Percentiles rank a stretch among this genome's conserved stretches.
Conservation (phyloP, 1,140 invertebrate genomes). For the Drosophila tropicalis region DNA sequence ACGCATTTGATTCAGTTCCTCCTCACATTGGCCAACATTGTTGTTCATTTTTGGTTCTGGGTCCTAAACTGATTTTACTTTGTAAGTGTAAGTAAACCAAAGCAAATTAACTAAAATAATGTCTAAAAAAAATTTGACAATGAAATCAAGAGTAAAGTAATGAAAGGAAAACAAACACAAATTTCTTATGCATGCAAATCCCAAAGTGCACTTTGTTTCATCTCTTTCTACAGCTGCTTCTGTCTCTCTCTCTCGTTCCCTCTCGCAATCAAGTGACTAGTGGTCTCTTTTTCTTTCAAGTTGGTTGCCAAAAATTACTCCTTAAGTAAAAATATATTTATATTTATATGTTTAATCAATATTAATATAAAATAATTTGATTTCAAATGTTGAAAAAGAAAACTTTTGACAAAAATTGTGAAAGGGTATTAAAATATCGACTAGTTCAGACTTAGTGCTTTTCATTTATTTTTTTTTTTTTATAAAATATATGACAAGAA, state of each 20-base stretch:
- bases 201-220: not conserved
- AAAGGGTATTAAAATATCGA: not conserved
- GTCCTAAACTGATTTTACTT: not conserved
- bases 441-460: constrained; percentile 14
- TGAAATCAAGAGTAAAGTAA: not conserved
- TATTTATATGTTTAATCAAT: too few species aligned
- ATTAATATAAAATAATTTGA: too few species aligned
- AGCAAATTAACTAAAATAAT: not conserved
- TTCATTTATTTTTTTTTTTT: not conserved
- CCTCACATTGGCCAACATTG: not conserved
- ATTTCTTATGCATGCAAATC: constrained; percentile 72
- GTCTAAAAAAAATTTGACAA: not conserved
- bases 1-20: constrained; percentile 92
- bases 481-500: constrained; percentile 50
- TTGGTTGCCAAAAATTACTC: too few species aligned
- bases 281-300: too few species aligned
- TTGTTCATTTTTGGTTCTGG: not conserved
- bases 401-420: too few species aligned
- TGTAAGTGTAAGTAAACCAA: constrained; percentile 1
- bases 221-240: too few species aligned
- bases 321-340: too few species aligned
- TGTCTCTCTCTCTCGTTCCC: too few species aligned
- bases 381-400: too few species aligned
- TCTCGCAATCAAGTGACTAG: too few species aligned
- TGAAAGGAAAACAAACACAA: constrained; percentile 20